These are phyloP conservation scores for Glandiceps talaboti DNA, from an alignment of 53 echinoderm and acorn worm species.

Conservation along the genomic window DNA sequence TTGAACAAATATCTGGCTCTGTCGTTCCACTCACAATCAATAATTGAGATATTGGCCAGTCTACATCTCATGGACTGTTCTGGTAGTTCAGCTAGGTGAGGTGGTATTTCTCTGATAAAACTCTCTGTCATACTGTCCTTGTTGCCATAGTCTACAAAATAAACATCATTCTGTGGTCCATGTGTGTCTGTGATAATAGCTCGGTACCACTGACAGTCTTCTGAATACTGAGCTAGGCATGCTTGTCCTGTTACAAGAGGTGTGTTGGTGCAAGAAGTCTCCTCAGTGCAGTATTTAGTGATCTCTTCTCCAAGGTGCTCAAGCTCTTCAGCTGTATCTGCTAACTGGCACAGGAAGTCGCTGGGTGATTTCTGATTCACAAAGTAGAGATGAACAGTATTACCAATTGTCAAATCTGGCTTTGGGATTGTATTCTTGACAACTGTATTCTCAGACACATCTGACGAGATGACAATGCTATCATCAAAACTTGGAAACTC, in stretches of 20 bases:
- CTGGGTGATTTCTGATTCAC: neutral
- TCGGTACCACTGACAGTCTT: conserved; percentile 83
- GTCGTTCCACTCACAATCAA: neutral
- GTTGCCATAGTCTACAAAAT: conserved; percentile 89
- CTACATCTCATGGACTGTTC: conserved; percentile 47
- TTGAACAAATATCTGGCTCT: neutral
- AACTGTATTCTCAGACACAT: conserved; percentile 6
- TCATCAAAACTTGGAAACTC: neutral
- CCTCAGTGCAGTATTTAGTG: conserved; percentile 4
- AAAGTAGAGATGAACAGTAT: neutral
- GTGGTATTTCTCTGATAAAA: conserved; percentile 34
- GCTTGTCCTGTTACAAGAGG: conserved; percentile 24
- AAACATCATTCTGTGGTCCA: conserved; percentile 32
- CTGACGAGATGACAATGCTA: conserved; percentile 8
- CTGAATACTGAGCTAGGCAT: conserved; percentile 70
- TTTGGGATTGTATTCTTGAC: neutral
- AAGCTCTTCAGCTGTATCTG: conserved; percentile 38
- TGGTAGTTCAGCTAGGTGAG: conserved; percentile 27
- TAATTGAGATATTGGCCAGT: neutral
- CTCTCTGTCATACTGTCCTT: conserved; percentile 31
- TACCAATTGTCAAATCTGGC: neutral
- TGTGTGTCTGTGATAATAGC: conserved; percentile 27
- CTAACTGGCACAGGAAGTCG: conserved; percentile 41
- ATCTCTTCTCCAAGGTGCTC: conserved; percentile 10
- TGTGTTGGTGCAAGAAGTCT: conserved; percentile 7